Conservation (phyloP, 2,797 vertebrate genomes). For the Pogoniulus pusillus region DNA sequence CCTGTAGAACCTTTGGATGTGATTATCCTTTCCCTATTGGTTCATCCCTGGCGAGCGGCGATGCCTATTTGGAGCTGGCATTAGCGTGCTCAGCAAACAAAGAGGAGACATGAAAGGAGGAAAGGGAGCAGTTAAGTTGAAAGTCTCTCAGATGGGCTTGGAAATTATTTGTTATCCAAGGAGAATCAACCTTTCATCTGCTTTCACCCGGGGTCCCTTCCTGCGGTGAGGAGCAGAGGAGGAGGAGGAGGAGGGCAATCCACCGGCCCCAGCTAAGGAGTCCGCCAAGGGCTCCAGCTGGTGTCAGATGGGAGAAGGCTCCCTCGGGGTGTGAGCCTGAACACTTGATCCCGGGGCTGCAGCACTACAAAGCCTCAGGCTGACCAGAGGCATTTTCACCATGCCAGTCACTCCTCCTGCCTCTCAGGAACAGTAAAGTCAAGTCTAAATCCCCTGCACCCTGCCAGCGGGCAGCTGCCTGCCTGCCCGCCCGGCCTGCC, state of each 20-base stretch:
- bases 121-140: slow-evolving; percentile 7
- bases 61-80: slow-evolving; percentile 37
- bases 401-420: not conserved
- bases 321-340: not conserved
- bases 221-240: not conserved
- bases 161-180: not conserved
- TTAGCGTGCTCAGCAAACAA: not conserved
- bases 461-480: not conserved
- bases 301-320: not conserved
- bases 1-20: slow-evolving; percentile 29
- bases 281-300: not conserved
- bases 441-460: not conserved
- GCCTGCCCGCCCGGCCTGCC: not conserved
- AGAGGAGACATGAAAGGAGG: slow-evolving; percentile 41
- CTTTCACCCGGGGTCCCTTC: not conserved
- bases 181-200: slow-evolving; percentile 4
- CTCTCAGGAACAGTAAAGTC: not conserved
- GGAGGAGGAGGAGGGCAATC: not conserved
- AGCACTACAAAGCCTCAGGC: not conserved
- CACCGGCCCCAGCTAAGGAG: not conserved
- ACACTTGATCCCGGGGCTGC: not conserved
- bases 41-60: slow-evolving; percentile 14
- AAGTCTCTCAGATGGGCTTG: not conserved
- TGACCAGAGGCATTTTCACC: not conserved
- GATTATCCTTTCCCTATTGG: slow-evolving; percentile 45